Conservation (phyloP, 2,113 vertebrate genomes). For the Sebastes fasciatus region DNA sequence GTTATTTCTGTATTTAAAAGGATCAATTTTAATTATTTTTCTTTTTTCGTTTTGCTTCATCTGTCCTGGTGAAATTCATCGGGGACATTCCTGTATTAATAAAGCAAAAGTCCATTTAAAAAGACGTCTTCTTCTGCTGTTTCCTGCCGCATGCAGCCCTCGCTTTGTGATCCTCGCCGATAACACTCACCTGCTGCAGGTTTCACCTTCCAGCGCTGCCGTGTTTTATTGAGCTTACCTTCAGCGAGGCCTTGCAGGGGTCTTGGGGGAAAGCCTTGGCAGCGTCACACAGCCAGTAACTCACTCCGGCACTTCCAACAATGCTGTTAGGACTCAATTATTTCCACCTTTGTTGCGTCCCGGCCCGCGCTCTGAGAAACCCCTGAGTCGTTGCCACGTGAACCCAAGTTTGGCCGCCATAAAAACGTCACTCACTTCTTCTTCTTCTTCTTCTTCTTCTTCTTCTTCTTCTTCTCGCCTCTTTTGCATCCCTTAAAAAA, state of each 20-base stretch:
- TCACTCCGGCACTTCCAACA: conserved; percentile 55
- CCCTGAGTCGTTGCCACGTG: conserved; percentile 31
- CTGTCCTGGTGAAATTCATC: too few species aligned
- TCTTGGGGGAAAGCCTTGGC: conserved; percentile 72
- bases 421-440: conserved; percentile 25
- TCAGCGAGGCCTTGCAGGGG: conserved; percentile 62
- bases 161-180: conserved; percentile 41
- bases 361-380: conserved; percentile 14
- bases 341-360: conserved; percentile 61
- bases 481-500: conserved; percentile 15
- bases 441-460: background rate
- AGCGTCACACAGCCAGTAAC: conserved; percentile 65
- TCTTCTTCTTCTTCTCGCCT: background rate
- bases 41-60: too few species aligned
- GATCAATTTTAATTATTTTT: too few species aligned
- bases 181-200: conserved; percentile 57
- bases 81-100: too few species aligned
- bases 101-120: background rate
- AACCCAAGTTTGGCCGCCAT: conserved; percentile 22
- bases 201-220: conserved; percentile 63
- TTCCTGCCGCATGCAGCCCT: background rate
- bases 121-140: background rate
- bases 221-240: conserved; percentile 78
- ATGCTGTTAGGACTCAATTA: conserved; percentile 71
- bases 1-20: too few species aligned